Conservation (phyloP, 2,888 invertebrate genomes). For the Cremastobaeus sp. region DNA sequence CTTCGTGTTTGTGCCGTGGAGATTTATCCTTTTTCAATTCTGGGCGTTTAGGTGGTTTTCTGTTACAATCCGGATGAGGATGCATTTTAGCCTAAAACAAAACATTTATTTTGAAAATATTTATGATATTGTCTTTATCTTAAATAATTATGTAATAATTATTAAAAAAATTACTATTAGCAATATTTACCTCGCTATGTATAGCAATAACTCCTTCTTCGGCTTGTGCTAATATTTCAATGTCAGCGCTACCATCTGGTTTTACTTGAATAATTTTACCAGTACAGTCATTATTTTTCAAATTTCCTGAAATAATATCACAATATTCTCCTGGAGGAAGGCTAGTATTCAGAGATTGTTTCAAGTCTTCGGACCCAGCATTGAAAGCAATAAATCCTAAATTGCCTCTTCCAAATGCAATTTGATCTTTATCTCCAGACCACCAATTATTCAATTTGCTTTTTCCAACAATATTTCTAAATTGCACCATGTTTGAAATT, state of each 20-base stretch:
- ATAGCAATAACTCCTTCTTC: conserved; percentile 86
- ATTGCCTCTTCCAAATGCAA: conserved; percentile 70
- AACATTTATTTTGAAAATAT: no score
- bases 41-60: no score
- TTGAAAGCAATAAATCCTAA: conserved; percentile 87
- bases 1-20: no score
- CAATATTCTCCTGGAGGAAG: conserved; percentile 89
- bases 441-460: conserved; percentile 76
- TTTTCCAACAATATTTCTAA: conserved; percentile 73
- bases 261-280: conserved; percentile 83
- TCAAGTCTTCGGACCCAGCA: conserved; percentile 82
- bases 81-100: no score
- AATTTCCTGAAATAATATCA: conserved; percentile 87
- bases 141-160: no score
- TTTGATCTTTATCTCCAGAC: conserved; percentile 79
- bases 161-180: no score
- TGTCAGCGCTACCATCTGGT: conserved; percentile 81
- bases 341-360: conserved; percentile 82
- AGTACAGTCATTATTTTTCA: conserved; percentile 81
- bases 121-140: no score
- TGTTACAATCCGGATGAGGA: no score
- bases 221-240: conserved; percentile 80
- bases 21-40: no score
- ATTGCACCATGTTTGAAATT: conserved; percentile 76
- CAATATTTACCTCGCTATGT: conserved; percentile 77